Percentiles rank a stretch among this genome's conserved stretches.
Evolutionary conservation across 2,888 invertebrate genomes (phyloP).

Genomic region (Zhuqinia jingwanae): DNA sequence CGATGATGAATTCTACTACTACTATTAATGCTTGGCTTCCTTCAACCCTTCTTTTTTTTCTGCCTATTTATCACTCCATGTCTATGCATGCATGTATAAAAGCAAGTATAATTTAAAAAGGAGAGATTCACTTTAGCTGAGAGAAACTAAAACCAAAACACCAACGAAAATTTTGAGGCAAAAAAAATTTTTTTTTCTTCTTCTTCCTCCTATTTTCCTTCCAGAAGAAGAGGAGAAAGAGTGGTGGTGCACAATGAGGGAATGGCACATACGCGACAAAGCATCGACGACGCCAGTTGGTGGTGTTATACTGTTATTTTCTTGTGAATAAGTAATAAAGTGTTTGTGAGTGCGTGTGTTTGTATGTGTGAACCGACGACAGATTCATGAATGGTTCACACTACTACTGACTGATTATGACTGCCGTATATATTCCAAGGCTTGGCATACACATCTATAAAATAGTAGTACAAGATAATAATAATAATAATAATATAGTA

Average conservation of each 20-base stretch:
- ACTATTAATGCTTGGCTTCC: not conserved
- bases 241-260: not conserved
- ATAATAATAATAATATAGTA: too few relatives aligned
- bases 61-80: slow-evolving; percentile 41
- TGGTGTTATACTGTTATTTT: slow-evolving; percentile 33
- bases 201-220: not conserved
- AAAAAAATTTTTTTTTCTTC: slow-evolving; percentile 4
- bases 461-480: not conserved
- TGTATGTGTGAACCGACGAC: slow-evolving; percentile 61
- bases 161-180: not conserved
- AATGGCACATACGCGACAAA: slow-evolving; percentile 46
- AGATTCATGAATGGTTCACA: slow-evolving; percentile 69
- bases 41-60: not conserved
- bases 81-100: too few relatives aligned
- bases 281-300: not conserved
- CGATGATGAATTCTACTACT: too few relatives aligned
- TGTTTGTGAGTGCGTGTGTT: too few relatives aligned
- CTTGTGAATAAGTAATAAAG: slow-evolving; percentile 72
- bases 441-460: not conserved
- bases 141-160: not conserved
- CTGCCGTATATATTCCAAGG: slow-evolving; percentile 9
- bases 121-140: not conserved
- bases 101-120: slow-evolving; percentile 10
- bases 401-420: slow-evolving; percentile 57
- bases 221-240: not conserved